Evolutionary conservation across 2,888 invertebrate genomes (phyloP), one percentile per base, ranked within the genome.

Genomic region (Ceramica pisi): DNA sequence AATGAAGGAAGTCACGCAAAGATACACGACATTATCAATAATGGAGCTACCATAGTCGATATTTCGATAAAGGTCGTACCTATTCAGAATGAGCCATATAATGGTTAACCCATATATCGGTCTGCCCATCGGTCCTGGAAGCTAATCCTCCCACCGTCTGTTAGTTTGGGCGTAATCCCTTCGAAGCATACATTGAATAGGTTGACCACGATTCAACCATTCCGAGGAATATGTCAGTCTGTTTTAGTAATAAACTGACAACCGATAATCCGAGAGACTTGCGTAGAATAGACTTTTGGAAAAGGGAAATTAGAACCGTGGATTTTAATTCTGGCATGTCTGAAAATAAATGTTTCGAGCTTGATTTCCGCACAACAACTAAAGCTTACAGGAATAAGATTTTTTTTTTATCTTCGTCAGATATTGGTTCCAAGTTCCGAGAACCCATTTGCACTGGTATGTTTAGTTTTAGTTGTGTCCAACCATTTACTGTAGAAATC

Each of bases 151-250:
- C 57, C 41, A 41, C 53, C 78, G 78, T 64, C 72, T 81, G 81
- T 78, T 80, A 81, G 78, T 80, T 80, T 67, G 51, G 59, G 50
- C 31, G 59, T 78, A 80, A 78, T 72, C 78, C 72, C 23, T 72
- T 64, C 56, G 61, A 50, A 48, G 60, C 50, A 72, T 53, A 76
- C 38, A 65, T 71, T 78, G 72, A 62, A 68, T 67, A 55, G 61
- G 46, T 57, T 65, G 31, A 64, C 56, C 81, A 77, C 71, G 14
- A 72, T 61, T 48, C 50, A 53, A 72, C n/a, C 60, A 63, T 38
- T 55, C 41, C 35, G 12, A 31, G 38, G 26, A 35, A 71, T 56
- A 41, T 51, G 38, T 50, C 41, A 56, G 16, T 26, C n/a, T n/a
- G 21, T 53, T 56, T 21, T 19, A n/a, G 35, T 61, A n/a, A 56